Conservation (phyloP, 2,113 vertebrate genomes). For the Columbina picui region DNA sequence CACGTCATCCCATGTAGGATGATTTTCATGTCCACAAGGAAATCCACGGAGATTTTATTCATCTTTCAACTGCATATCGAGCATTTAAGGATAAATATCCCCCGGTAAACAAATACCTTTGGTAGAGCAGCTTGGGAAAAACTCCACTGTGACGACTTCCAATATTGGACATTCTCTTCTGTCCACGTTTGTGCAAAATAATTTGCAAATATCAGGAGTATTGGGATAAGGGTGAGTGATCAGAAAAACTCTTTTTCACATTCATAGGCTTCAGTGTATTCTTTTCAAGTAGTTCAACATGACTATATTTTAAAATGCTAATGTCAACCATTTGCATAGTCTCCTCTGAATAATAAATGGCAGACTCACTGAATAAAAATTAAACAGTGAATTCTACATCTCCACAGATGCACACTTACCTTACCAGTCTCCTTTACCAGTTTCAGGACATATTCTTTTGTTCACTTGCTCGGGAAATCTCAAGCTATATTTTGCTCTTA, state of each 20-base stretch:
- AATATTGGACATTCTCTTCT: neutral
- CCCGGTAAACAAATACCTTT: neutral
- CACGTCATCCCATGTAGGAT: neutral
- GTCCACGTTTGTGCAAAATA: neutral
- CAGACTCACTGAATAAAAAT: neutral
- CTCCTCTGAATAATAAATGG: neutral
- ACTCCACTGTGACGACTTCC: neutral
- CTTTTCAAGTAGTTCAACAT: neutral
- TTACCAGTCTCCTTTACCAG: neutral
- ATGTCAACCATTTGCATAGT: neutral
- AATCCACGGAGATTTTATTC: neutral
- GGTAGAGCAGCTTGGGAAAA: neutral
- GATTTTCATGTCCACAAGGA: neutral
- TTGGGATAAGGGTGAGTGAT: fast-evolving
- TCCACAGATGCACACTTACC: neutral
- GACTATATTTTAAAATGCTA: neutral
- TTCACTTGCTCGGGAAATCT: neutral
- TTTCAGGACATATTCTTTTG: neutral
- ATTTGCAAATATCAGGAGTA: neutral
- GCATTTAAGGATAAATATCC: neutral
- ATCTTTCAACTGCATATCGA: neutral
- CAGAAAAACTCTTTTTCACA: neutral
- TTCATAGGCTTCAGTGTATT: neutral
- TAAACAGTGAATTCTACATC: neutral
- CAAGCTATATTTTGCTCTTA: neutral